Evolutionary conservation across 92 coral and sea anemone genomes (phyloP).

Genomic region (Actinostola sp.): DNA sequence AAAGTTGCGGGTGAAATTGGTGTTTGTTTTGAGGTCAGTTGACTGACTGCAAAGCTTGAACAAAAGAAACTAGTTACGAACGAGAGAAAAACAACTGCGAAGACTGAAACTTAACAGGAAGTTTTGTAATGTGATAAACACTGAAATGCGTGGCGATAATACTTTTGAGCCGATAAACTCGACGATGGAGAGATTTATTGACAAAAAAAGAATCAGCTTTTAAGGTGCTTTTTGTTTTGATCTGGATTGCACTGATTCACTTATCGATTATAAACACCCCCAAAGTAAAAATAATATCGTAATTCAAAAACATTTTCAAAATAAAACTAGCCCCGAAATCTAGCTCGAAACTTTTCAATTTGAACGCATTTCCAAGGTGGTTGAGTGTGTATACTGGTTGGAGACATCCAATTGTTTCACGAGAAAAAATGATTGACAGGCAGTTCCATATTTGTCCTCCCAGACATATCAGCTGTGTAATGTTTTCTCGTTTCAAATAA

Average conservation of each 20-base stretch:
- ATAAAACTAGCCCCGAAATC: background rate
- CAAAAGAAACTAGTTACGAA: too few relatives aligned
- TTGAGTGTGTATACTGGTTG: background rate
- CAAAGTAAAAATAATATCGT: background rate
- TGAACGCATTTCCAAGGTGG: background rate
- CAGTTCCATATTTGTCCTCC: background rate
- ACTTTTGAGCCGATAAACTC: background rate
- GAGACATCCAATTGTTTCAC: background rate
- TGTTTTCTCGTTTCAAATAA: background rate
- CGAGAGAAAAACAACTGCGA: background rate
- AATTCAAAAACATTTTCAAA: background rate
- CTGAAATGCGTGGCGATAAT: background rate
- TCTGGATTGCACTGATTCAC: too few relatives aligned
- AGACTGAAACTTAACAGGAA: slow-evolving; percentile 1
- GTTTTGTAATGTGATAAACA: background rate
- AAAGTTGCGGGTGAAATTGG: background rate
- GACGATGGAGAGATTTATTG: slow-evolving; percentile 1
- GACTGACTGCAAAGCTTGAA: background rate
- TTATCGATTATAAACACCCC: too few relatives aligned
- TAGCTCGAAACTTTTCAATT: background rate
- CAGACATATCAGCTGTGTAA: slow-evolving; percentile 2
- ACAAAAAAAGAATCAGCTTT: background rate
- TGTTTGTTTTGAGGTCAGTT: background rate
- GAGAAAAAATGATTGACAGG: slow-evolving; percentile 12
- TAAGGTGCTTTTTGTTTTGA: background rate